Evolutionary conservation across 2,797 vertebrate species (phyloP).

Genomic region (Gymnocypris eckloni): DNA sequence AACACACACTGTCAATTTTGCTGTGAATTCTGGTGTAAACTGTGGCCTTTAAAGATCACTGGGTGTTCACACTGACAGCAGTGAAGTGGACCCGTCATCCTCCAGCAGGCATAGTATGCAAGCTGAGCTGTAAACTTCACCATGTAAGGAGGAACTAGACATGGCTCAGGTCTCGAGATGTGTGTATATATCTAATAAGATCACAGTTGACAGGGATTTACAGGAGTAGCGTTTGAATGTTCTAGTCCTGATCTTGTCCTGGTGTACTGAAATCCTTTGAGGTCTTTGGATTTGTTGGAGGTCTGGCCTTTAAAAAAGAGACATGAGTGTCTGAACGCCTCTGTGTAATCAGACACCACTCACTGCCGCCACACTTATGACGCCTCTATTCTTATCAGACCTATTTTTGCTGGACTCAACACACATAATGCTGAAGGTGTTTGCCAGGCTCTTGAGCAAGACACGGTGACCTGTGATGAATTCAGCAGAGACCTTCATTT

Average conservation of each 20-base stretch:
- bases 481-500: not conserved
- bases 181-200: not conserved
- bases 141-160: not conserved
- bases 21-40: too few relatives aligned
- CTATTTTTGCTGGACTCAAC: constrained; percentile 55
- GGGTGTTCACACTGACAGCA: too few relatives aligned
- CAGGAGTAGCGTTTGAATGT: not conserved
- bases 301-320: constrained; percentile 57
- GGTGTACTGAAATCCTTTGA: not conserved
- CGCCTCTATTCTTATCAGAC: constrained; percentile 63
- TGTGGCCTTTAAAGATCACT: too few relatives aligned
- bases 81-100: too few relatives aligned
- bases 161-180: not conserved
- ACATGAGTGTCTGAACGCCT: constrained; percentile 30
- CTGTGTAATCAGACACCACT: constrained; percentile 62
- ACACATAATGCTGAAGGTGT: constrained; percentile 9
- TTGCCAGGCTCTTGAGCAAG: constrained; percentile 10
- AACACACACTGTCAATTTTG: too few relatives aligned
- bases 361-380: constrained; percentile 42
- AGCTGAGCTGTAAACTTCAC: not conserved
- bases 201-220: not conserved
- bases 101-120: too few relatives aligned
- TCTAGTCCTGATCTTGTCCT: not conserved
- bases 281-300: constrained; percentile 47
- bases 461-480: constrained; percentile 2